phyloP scores from a whole-genome alignment of 2,888 invertebrate genomes.

The Imbricaverruca yamaguchii region DNA sequence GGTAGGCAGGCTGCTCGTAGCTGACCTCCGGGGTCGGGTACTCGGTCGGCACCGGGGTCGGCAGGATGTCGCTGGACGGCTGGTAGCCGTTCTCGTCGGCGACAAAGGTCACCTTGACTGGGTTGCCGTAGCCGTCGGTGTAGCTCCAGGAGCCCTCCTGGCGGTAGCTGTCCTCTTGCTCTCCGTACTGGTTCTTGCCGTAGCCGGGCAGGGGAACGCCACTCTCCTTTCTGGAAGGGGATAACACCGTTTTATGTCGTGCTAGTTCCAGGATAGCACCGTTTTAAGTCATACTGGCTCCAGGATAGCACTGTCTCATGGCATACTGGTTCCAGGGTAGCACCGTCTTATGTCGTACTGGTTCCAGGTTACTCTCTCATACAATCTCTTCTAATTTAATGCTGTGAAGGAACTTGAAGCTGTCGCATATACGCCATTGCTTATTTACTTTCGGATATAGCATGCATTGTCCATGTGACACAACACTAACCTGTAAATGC shows the following conservation, averaged over 20 bases:
- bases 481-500: neutral
- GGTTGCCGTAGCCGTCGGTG: neutral
- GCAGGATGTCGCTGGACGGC: slow-evolving; percentile 6
- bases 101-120: neutral
- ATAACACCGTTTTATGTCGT: neutral
- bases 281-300: too few species aligned
- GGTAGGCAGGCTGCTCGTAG: neutral
- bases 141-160: slow-evolving; percentile 15
- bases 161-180: neutral
- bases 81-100: slow-evolving; percentile 18
- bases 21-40: slow-evolving; percentile 8
- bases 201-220: neutral
- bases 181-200: neutral
- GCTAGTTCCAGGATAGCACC: too few species aligned
- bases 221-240: neutral
- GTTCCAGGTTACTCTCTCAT: too few species aligned
- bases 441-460: too few species aligned
- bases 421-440: too few species aligned
- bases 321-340: too few species aligned
- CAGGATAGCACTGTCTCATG: too few species aligned
- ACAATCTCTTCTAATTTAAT: too few species aligned
- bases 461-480: too few species aligned
- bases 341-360: too few species aligned
- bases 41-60: slow-evolving; percentile 12
- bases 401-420: too few species aligned